Base-by-base conservation (phyloP, 2,797 vertebrate species). In the Simalia tracyae region DNA sequence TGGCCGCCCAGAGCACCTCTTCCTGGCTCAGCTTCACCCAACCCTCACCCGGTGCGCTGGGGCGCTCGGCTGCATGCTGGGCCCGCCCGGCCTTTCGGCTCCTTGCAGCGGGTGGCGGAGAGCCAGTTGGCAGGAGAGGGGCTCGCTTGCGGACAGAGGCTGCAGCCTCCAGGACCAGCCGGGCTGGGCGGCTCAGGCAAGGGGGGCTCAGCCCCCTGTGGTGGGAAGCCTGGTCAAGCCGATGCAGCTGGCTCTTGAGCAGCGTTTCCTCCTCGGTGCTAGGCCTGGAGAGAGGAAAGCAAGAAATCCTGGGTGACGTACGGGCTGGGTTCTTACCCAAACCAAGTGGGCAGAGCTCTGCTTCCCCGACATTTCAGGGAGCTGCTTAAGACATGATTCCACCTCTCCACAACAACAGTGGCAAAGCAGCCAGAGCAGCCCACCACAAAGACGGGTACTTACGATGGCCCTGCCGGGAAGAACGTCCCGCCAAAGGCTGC, bases 121-220 rank as follows among this genome's bases (percentile, higher is more conserved):
- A 9, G 28, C 3, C 0, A 0, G 89, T 0, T 17, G n/a, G 1
- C 42, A 5, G 19, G 22, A 68, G 90, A 31, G 8, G 7, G 46
- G 31, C 1, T 36, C 85, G 31, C 0, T 5, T 91, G 72, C 85
- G 31, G 19, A 86, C 93, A 46, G 4, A 61, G 0, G 93, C 95
- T 0, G 97, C 72, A 0, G 36, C 98, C 1, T 96, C 95, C 59
- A 97, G 95, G 42, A 97, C 96, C 98, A 98, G 98, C 11, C 0
- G 92, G 28, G 97, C 97, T 0, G 97, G 97, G 61, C 96, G 96
- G 64, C 97, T 98, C 90, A 98, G 91, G 28, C 14, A 42, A 14
- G 54, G 46, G 0, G 19, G 28, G 64, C 90, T 87, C 28, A 3
- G 0, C 2, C 87, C 1, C 0, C 28, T 19, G 0, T 90, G 54